Base-by-base conservation (phyloP, 1,140 invertebrate genomes). In the Trissolcus basalis region DNA sequence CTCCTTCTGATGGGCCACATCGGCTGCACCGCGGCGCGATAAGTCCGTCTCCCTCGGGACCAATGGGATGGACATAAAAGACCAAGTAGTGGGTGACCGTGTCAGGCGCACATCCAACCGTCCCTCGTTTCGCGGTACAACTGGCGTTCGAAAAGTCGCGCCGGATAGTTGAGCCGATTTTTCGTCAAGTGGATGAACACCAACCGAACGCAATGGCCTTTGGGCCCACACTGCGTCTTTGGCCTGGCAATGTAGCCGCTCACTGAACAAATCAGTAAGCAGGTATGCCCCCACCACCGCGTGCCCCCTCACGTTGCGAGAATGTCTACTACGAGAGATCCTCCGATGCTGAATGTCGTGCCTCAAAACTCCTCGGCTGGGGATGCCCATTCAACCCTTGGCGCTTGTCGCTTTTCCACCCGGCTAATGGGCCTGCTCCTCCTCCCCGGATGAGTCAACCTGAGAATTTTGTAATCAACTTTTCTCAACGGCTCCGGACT, bases 1-100 rank as follows among this genome's bases (percentile, higher is more conserved):
- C 35, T 65, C 48, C 55, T 61, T 67, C 41, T 55, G 61, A 58
- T 75, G 54, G 74, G 16, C 74, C 41, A 78, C 82, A 80, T 83
- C 48, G 74, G 73, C 77, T 73, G 53, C 56, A 49, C 49, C 47
- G 51, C 43, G 32, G 35, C 63, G 41, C 49, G 61, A 60, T 9
- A 43, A 51, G 32, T 71, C 39, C 39, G 59, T 71, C 45, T 71
- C 15, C 53, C 41, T 19, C 27, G 68, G 41, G 59, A 71, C 39
- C 36, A 27, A 45, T 51, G 50, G 51, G 45, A 27, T 61, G 10
- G 13, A 71, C 68, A 71, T 71, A 71, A 64, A 71, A 55, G 19
- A 55, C 12, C 36, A 55, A 61, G 10, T 50, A 36, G 11, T 56
- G n/a, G 9, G 13, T 39, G 5, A 56, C 45, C 9, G 10, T 27